These are phyloP conservation scores for Meandrusa payeni DNA, from an alignment of 2,888 invertebrate genomes.

Conservation along the genomic window DNA sequence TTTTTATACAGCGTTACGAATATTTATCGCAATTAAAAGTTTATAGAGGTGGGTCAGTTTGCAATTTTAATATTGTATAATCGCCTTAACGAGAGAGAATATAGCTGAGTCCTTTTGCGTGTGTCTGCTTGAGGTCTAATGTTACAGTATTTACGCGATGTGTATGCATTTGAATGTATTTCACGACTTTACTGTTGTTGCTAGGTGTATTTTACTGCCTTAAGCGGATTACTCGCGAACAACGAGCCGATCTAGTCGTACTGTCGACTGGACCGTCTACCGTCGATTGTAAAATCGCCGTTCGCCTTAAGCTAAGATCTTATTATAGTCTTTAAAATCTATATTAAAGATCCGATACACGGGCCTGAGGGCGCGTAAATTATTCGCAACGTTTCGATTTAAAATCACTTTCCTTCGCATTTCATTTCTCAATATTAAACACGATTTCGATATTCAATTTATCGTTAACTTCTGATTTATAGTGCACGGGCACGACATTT, in stretches of 20 bases:
- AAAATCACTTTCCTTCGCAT: conserved; percentile 5
- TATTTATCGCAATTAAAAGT: conserved; percentile 79
- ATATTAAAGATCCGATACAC: conserved; percentile 7
- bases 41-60: conserved; percentile 79
- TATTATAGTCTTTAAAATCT: conserved; percentile 17
- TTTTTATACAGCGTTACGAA: conserved; percentile 80
- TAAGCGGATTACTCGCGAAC: conserved; percentile 21
- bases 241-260: too few species aligned
- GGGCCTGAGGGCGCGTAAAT: too few species aligned
- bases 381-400: conserved; percentile 1
- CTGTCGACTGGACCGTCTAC: too few species aligned
- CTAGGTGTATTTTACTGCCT: conserved; percentile 38
- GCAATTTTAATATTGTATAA: conserved; percentile 75
- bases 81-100: conserved; percentile 80
- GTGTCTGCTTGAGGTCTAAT: conserved; percentile 62
- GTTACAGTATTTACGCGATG: conserved; percentile 50
- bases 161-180: conserved; percentile 42
- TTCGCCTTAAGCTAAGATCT: conserved; percentile 17
- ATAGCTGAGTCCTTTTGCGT: conserved; percentile 71
- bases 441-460: conserved; percentile 3
- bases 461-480: conserved; percentile 21
- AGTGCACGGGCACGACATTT: conserved; percentile 31
- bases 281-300: too few species aligned
- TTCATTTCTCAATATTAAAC: conserved; percentile 9
- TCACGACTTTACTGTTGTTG: conserved; percentile 43